Base-by-base conservation (phyloP, 2,888 invertebrate species). In the Willowsia nigromaculata region DNA sequence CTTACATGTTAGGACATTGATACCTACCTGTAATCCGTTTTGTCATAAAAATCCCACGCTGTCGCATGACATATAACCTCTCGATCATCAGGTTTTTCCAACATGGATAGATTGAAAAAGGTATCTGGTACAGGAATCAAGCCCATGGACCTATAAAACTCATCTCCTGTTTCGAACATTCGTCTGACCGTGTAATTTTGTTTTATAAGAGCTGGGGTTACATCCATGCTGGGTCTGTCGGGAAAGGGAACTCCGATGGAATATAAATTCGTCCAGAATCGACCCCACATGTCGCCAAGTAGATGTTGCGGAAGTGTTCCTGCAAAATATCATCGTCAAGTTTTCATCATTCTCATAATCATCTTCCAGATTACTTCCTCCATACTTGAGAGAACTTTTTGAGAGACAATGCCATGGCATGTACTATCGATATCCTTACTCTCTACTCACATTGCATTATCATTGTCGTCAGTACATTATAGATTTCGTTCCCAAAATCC, bases 1-100 rank as follows among this genome's bases (percentile, higher is more conserved):
- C 27, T 15, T 65, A 33, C 4, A 40, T 33, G n/a, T 33, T 56
- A 25, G 30, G 27, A 18, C 53, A 78, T 37, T 22, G 25, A 1
- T 7, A 50, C 82, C 90, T 93, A 97, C 97, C 97, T 96, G 93
- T 96, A 97, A 93, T 98, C 98, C 27, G 96, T 95, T 93, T 95
- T 95, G 93, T 97, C 97, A 93, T 96, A 97, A 94, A 97, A 97
- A 94, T 97, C 97, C 97, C 97, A 97, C 0, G 97, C 89, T 25
- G 88, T 81, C 0, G 96, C 96, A 92, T 96, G 95, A 91, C 96
- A 96, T 82, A 96, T 95, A 0, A 95, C 95, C 30, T 95, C 93
- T 95, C 96, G 90, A 76, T 96, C 95, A 25, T 95, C 94, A 0
- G 98, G 97, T 90, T 96, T 95, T 92, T 96, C 96, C 27, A 98